Evolutionary conservation across 1,140 invertebrate species (phyloP), one percentile per base, ranked within the genome.

Genomic region (Maniola jurtina): DNA sequence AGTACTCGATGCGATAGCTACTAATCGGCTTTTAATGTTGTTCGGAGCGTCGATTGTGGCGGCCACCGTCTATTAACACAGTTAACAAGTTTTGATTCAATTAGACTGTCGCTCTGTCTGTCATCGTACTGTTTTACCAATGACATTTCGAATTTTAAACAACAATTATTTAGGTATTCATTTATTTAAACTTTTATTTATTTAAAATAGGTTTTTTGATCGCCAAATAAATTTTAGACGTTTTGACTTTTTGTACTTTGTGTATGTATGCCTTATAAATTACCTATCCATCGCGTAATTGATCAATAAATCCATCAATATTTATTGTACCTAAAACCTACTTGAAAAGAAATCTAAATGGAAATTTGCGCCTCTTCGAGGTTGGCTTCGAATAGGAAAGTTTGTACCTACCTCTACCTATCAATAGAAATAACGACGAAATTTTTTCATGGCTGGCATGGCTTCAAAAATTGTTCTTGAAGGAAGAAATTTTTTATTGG

Each of bases 21-120:
- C 52, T 55, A 88, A 88, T 88, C 73, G 72, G 61, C 69, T 84
- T 89, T 89, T 88, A 88, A 89, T 83, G 85, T 76, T 68, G 67
- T 64, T 69, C 52, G 62, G 64, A 67, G 68, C 58, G 61, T 72
- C 67, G 71, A 79, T 81, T 77, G 71, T 80, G 71, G 78, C 73
- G 66, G 73, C 76, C 73, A 71, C 54, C 61, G 64, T 77, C 79
- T 83, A 85, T 86, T 86, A 85, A 80, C 83, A 84, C 76, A 85
- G 76, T 84, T 86, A 78, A 81, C 77, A 79, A 79, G 76, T 80
- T 77, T 75, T 70, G 75, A 81, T 80, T 81, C 75, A 73, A 80
- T 81, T 80, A 83, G 71, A 71, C 68, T 61, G 61, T 61, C 16
- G 6, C 59, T 61, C 68, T 76, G 68, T 71, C 63, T 64, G 50